Conservation (phyloP, 2,797 vertebrate species). For the Melanotaenia maccullochi region DNA sequence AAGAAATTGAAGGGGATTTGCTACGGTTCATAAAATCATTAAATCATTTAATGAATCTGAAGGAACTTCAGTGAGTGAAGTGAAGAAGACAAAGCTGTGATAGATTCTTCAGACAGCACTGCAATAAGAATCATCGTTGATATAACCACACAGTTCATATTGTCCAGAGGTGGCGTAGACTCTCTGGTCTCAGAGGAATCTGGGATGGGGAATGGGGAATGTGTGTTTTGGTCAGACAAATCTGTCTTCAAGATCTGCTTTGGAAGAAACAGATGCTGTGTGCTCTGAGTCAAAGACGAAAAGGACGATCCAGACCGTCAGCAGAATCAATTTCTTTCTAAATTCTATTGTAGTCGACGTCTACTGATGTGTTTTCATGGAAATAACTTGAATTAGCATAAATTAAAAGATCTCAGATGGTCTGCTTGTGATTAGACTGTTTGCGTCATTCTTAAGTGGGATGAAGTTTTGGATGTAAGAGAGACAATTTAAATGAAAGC, state of each 20-base stretch:
- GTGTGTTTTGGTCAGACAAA: not conserved
- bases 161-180: too few relatives aligned
- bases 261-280: not conserved
- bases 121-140: too few relatives aligned
- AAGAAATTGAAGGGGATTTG: too few relatives aligned
- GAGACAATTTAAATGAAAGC: conserved; percentile 31
- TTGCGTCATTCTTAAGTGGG: conserved; percentile 40
- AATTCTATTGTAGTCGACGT: conserved; percentile 1
- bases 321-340: conserved; percentile 33
- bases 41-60: too few relatives aligned
- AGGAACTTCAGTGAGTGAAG: too few relatives aligned
- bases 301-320: not conserved
- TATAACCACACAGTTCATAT: too few relatives aligned
- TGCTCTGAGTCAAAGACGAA: too few relatives aligned
- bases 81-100: too few relatives aligned
- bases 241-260: not conserved
- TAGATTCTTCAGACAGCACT: too few relatives aligned
- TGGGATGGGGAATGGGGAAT: not conserved
- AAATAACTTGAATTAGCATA: conserved; percentile 50
- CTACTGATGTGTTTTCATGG: conserved; percentile 41
- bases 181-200: not conserved
- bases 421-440: conserved; percentile 54
- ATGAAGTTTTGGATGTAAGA: conserved; percentile 23
- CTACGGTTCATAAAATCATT: not conserved
- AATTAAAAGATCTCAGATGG: conserved; percentile 54